phyloP scores from a whole-genome alignment of 92 coral and sea anemone genomes.

The Epizoanthus fatuus region DNA sequence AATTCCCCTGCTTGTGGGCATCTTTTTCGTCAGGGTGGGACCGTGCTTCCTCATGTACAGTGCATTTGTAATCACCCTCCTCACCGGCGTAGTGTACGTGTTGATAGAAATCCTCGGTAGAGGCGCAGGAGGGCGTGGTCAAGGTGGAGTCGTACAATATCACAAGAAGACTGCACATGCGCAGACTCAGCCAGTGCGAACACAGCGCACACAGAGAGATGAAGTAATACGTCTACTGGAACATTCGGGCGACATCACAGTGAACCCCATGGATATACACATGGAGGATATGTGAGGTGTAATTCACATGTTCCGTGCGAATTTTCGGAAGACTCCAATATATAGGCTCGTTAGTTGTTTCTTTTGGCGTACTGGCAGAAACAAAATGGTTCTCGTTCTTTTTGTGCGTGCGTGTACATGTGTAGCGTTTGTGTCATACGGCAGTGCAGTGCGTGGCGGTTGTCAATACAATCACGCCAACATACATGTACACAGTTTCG shows the following conservation, averaged over 20 bases:
- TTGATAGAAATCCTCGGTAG: constrained; percentile 44
- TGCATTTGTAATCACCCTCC: constrained; percentile 66
- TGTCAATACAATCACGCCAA: too few relatives aligned
- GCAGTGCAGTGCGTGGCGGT: too few relatives aligned
- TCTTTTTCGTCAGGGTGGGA: constrained; percentile 75
- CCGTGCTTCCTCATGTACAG: constrained; percentile 82
- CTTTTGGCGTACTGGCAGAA: too few relatives aligned
- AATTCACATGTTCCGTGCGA: too few relatives aligned
- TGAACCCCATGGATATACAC: constrained; percentile 3
- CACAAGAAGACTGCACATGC: constrained; percentile 25
- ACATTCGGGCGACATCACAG: constrained; percentile 26
- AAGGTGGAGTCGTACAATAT: constrained; percentile 20
- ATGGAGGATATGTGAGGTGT: not conserved
- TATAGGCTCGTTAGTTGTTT: too few relatives aligned
- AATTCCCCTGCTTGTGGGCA: constrained; percentile 87
- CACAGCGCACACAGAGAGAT: constrained; percentile 7
- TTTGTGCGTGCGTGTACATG: too few relatives aligned
- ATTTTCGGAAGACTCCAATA: too few relatives aligned
- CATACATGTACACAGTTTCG: too few relatives aligned
- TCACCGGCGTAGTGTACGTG: constrained; percentile 50
- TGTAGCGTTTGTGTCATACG: too few relatives aligned
- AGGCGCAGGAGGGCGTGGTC: constrained; percentile 10
- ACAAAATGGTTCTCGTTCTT: too few relatives aligned
- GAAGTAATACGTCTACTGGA: constrained; percentile 27
- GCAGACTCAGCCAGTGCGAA: constrained; percentile 10